Evolutionary conservation across 30 jellyfish, hydroid and myxozoan genomes (phyloP).

Genomic region (Catostylus mosaicus): DNA sequence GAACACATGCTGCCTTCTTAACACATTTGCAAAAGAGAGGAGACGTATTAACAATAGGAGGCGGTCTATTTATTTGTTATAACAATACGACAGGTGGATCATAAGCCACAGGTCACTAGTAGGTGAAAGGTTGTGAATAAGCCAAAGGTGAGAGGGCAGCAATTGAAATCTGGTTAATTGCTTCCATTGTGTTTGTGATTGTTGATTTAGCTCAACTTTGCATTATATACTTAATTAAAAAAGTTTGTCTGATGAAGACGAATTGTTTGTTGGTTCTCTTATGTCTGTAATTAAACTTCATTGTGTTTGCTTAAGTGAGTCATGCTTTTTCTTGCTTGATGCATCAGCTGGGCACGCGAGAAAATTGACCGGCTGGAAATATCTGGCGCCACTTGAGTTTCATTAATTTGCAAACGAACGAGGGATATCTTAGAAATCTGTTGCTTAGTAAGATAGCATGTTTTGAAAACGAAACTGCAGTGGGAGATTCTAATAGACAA

Average conservation of each 20-base stretch:
- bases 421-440: too few relatives aligned
- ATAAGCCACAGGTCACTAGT: neutral
- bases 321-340: neutral
- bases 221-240: neutral
- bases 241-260: neutral
- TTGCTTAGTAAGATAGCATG: too few relatives aligned
- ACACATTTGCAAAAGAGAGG: neutral
- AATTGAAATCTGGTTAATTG: neutral
- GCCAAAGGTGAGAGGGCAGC: constrained; percentile 10
- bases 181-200: neutral
- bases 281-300: neutral
- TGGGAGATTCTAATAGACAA: too few relatives aligned
- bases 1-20: constrained; percentile 10
- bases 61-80: neutral
- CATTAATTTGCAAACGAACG: too few relatives aligned
- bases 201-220: neutral
- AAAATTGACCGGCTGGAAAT: neutral
- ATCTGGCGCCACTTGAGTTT: neutral
- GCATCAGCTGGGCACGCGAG: neutral
- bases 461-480: too few relatives aligned
- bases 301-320: neutral
- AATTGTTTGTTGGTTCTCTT: neutral
- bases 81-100: constrained; percentile 26
- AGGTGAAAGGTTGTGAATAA: constrained; percentile 15
- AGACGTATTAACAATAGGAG: constrained; percentile 15